These are phyloP conservation scores for Choristoneura rosaceana DNA, from an alignment of 2,888 invertebrate genomes.

Conservation along the genomic window DNA sequence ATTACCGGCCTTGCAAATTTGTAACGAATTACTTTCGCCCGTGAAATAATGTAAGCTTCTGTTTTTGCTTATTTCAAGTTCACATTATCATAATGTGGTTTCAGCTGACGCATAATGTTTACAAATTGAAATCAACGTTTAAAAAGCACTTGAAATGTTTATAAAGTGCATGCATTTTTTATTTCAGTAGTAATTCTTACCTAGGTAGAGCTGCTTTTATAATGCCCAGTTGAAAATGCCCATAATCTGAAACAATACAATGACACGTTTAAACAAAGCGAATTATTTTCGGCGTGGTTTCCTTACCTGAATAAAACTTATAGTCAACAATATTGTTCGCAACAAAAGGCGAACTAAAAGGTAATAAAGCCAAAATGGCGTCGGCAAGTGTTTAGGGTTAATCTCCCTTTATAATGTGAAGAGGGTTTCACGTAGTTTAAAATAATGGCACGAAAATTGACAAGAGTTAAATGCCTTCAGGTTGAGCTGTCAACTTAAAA, in stretches of 20 bases:
- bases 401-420: slow-evolving; percentile 67
- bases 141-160: neutral
- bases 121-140: slow-evolving; percentile 6
- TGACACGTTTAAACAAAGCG: slow-evolving; percentile 23
- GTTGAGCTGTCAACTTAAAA: slow-evolving; percentile 24
- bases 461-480: slow-evolving; percentile 47
- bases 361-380: slow-evolving; percentile 59
- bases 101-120: slow-evolving; percentile 7
- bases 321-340: slow-evolving; percentile 36
- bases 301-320: slow-evolving; percentile 26
- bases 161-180: neutral
- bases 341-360: slow-evolving; percentile 56
- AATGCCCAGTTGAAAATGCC: slow-evolving; percentile 10
- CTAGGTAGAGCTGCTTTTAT: slow-evolving; percentile 18
- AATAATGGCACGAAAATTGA: slow-evolving; percentile 28
- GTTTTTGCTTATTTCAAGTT: slow-evolving; percentile 18
- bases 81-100: slow-evolving; percentile 32
- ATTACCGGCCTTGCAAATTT: slow-evolving; percentile 31
- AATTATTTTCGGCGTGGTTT: slow-evolving; percentile 42
- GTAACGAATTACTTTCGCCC: slow-evolving; percentile 30
- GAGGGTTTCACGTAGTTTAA: slow-evolving; percentile 62
- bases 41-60: slow-evolving; percentile 26
- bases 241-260: slow-evolving; percentile 42
- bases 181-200: slow-evolving; percentile 9
- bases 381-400: slow-evolving; percentile 60